Evolutionary conservation across 2,888 invertebrate genomes (phyloP), one percentile per base, ranked within the genome.

Genomic region (Ypsolopha scabrella): DNA sequence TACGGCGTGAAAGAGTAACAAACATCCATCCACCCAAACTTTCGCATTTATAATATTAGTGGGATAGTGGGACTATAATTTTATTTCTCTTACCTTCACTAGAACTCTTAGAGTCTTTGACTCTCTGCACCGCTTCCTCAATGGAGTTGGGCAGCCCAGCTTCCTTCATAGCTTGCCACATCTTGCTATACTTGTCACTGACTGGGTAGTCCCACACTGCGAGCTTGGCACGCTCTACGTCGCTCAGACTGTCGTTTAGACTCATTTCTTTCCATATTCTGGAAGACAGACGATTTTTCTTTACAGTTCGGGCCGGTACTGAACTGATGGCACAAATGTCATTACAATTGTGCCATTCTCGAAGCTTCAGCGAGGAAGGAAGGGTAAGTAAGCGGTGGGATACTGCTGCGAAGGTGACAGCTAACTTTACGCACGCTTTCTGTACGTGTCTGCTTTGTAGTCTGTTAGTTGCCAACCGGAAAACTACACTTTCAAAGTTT

Each of bases 201-300:
- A 99, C 97, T 0, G 99, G 99, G 73, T 99, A 99, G 73, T 99
- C 98, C 98, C 98, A 99, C 0, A 99, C 99, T 0, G 99, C 98
- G 11, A 98, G 77, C 72, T 97, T 95, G 0, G 98, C 95, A 36
- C 98, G 88, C 68, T 98, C 97, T 6, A 95, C 90, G 53, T 96
- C 94, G 24, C 92, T 91, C 50, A 98, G 77, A 51, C 95, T 96
- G 77, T 98, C 98, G 72, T 98, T 97, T 24, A 99, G 80, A 38
- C 97, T 97, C 94, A 99, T 96, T 63, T 97, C 96, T 72, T 98
- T 98, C 99, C 99, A 99, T 61, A 98, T 98, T 62, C 96, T 95
- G 67, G 7, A 72, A 70, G 13, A 33, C 2, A 46, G 10, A 7
- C 13, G 44, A 44, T 14, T 4, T 2, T 24, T 24, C 24, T 24